Base-by-base conservation (phyloP, 2,113 vertebrate species). In the Pipa parva region DNA sequence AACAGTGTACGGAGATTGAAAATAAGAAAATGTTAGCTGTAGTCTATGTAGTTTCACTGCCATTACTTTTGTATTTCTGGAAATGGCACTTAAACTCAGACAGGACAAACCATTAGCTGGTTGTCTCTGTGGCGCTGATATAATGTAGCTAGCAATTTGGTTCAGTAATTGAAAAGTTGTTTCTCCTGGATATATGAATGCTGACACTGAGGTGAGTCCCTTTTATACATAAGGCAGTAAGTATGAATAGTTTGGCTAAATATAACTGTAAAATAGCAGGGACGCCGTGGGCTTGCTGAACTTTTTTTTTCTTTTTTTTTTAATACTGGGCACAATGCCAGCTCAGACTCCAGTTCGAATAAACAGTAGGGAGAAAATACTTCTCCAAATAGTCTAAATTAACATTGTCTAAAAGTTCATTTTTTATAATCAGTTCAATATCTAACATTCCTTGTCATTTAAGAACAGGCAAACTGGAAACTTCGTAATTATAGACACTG, bases 361-460 rank as follows among this genome's bases (percentile, higher is more conserved):
- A 36, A 9, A 36, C 10, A 36, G 7, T 12, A 36, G 3, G 33
- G 15, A 11, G 15, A 7, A 36, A 9, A 36, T 36, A 36, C 33
- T 17, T 7, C n/a, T 11, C 18, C 10, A 21, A 1, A 20, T 51
- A 52, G 46, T 49, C 27, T 31, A 28, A 56, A 33, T 48, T 58
- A 31, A 67, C 20, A 28, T 4, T 36, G 18, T 18, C 6, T 17
- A 11, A 29, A 15, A 69, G 64, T 20, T n/a, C 5, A 51, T 36
- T 48, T 59, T 36, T 45, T 59, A 12, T 39, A 17, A 15, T 59
- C 18, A n/a, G 56, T 72, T 59, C 33, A 45, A 8, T 67, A 46
- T 20, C 22, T 15, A 25, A 1, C 6, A 26, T 17, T 21, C 11
- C 67, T 74, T 63, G 39, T 61, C 15, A 46, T 42, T 36, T n/a